A percentile compares a stretch with the other conserved stretches of the same genome.
Conservation (phyloP, 2,888 invertebrate genomes). For the Agonopterix alstromeriana region DNA sequence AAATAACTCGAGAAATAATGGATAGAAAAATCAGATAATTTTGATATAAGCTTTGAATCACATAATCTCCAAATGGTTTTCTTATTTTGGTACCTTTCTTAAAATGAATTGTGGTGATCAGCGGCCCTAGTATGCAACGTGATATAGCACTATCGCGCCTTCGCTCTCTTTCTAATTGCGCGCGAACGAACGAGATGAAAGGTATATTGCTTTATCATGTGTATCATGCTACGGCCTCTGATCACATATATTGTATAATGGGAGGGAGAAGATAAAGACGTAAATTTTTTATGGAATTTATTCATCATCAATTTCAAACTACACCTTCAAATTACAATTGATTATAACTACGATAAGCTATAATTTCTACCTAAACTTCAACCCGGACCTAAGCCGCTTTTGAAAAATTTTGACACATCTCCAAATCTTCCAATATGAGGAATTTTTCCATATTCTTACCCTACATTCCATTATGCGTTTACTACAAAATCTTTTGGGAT, state of each 20-base stretch:
- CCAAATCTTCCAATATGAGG: constrained; percentile 53
- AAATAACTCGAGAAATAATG: too few species aligned
- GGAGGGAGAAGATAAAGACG: not conserved
- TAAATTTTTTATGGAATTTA: constrained; percentile 55
- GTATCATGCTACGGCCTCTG: too few species aligned
- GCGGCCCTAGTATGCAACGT: too few species aligned
- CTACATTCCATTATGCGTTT: constrained; percentile 40
- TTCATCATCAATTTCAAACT: constrained; percentile 73
- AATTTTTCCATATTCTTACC: constrained; percentile 21
- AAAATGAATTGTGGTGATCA: too few species aligned
- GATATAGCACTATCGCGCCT: too few species aligned
- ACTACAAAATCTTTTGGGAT: constrained; percentile 41
- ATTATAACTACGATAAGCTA: constrained; percentile 75
- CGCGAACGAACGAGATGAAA: too few species aligned
- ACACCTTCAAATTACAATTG: constrained; percentile 73
- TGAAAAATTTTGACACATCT: constrained; percentile 70
- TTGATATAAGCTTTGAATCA: too few species aligned
- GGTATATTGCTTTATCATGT: too few species aligned
- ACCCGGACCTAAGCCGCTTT: constrained; percentile 47
- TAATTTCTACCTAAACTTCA: constrained; percentile 64
- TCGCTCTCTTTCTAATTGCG: too few species aligned
- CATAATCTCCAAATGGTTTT: too few species aligned
- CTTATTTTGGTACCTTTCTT: too few species aligned
- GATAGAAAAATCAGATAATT: too few species aligned
- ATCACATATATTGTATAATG: not conserved